A percentile compares a stretch with the other conserved stretches of the same genome.
phyloP scores from a whole-genome alignment of 2,888 invertebrate genomes.

The Steromphala cineraria region DNA sequence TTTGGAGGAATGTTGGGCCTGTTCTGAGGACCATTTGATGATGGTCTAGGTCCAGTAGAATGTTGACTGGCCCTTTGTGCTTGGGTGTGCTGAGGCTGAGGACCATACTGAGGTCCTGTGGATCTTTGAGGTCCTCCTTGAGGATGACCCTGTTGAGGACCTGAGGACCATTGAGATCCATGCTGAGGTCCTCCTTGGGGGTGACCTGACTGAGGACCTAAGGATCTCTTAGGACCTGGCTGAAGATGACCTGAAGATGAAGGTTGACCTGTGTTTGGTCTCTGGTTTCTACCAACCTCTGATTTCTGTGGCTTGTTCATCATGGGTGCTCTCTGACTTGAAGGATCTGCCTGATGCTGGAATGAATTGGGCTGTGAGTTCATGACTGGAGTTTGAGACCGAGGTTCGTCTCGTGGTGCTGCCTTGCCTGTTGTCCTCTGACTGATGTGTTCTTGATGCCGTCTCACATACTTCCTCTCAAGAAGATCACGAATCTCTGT shows the following conservation, averaged over 20 bases:
- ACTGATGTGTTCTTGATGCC: constrained; percentile 33
- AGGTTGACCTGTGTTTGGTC: background rate
- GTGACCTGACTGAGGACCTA: background rate
- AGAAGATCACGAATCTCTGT: constrained; percentile 50
- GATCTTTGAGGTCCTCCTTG: too few species aligned
- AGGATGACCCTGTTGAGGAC: too few species aligned
- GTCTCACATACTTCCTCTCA: constrained; percentile 43
- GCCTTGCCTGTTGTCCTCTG: background rate
- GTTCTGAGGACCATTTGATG: background rate
- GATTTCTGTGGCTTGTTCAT: constrained; percentile 6
- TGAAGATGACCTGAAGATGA: background rate
- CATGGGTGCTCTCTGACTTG: background rate
- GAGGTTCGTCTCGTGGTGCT: background rate
- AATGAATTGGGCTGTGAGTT: constrained; percentile 3
- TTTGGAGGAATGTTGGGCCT: constrained; percentile 6
- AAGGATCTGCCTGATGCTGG: background rate
- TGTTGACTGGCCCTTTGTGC: background rate
- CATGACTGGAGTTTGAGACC: background rate
- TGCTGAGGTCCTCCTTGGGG: background rate
- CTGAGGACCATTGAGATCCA: background rate
- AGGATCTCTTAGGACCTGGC: background rate
- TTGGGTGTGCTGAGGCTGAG: background rate
- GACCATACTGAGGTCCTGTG: too few species aligned
- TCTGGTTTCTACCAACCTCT: constrained; percentile 28
- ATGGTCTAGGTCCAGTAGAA: too few species aligned